A percentile compares a stretch with the other conserved stretches of the same genome.
Conservation (phyloP, 1,140 invertebrate genomes). For the Drosophila eugracilis region DNA sequence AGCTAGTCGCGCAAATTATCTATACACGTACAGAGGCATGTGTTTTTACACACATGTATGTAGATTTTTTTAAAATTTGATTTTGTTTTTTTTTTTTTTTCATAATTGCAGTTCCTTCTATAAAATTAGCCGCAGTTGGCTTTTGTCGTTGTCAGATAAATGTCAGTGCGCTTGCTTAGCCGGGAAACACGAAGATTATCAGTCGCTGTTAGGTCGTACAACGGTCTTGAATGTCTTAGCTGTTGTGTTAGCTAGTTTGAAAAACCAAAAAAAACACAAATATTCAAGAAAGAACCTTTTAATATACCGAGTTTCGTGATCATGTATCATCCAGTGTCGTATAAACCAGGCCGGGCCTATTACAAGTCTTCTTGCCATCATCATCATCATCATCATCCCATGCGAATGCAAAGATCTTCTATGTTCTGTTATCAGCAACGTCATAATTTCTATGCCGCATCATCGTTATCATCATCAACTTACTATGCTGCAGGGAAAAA, state of each 20-base stretch:
- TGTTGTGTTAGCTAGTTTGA: too few species aligned
- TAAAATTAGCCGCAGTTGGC: constrained; percentile 42
- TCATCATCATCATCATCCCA: constrained; percentile 30
- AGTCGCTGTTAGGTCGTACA: constrained; percentile 25
- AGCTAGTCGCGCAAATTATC: constrained; percentile 54
- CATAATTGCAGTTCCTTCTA: constrained; percentile 53
- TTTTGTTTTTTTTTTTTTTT: too few species aligned
- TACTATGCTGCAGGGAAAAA: too few species aligned
- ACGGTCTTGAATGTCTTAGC: constrained; percentile 2
- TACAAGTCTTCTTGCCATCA: constrained; percentile 17
- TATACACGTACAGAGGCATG: constrained; percentile 42
- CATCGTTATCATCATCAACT: too few species aligned
- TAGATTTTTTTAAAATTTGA: constrained; percentile 11
- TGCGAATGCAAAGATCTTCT: constrained; percentile 13
- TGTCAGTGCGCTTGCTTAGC: constrained; percentile 52
- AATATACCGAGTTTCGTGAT: too few species aligned
- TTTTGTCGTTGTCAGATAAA: constrained; percentile 69
- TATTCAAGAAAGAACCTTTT: too few species aligned
- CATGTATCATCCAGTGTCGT: constrained; percentile 33
- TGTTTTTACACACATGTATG: constrained; percentile 31
- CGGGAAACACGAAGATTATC: constrained; percentile 49
- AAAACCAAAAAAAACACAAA: too few species aligned
- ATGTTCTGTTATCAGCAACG: constrained; percentile 33
- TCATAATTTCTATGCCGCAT: constrained; percentile 22
- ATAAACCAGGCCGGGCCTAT: constrained; percentile 18